Evolutionary conservation across 2,888 invertebrate genomes (phyloP), one percentile per base, ranked within the genome.

Genomic region (Tachina lurida): DNA sequence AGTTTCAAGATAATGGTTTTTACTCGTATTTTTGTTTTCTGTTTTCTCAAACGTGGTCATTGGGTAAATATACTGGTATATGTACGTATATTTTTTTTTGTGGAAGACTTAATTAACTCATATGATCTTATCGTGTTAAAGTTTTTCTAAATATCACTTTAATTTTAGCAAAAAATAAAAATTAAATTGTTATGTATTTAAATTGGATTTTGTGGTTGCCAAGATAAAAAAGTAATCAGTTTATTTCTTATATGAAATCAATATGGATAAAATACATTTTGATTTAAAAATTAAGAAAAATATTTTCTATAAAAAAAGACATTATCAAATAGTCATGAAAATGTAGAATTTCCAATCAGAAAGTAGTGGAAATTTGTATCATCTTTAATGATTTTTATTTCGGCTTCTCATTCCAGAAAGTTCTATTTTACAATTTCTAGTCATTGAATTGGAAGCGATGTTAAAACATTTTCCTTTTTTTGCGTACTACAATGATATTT

Each of bases 61-160:
- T 75, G 54, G 49, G 67, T 8, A 19, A 10, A 62, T 41, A 2
- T 67, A 13, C 31, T 22, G 10, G n/a, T n/a, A 15, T 31, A 4
- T 31, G 4, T 31, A 4, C 4, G 4, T 0, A n/a, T 52, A 17
- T 52, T 49, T 43, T 15, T 63, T 41, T 60, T 45, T 47, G 49
- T 71, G 58, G 65, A 79, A 86, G 79, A 79, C 78, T 86, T 83
- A 86, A 86, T 86, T 86, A 86, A 86, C 83, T 83, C 58, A 60
- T 67, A 63, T 75, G 85, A 86, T 83, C 71, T 79, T 79, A 86
- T 86, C 83, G 39, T 17, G n/a, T 60, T 67, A 52, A 74, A 58
- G 43, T 67, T 84, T 77, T 68, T 77, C 39, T 49, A 63, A 81
- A 81, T 84, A 77, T 84, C 81, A 76, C 43, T 77, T 76, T 17